Evolutionary conservation across 2,113 vertebrate genomes (phyloP).

Genomic region (Macquaria australasica): DNA sequence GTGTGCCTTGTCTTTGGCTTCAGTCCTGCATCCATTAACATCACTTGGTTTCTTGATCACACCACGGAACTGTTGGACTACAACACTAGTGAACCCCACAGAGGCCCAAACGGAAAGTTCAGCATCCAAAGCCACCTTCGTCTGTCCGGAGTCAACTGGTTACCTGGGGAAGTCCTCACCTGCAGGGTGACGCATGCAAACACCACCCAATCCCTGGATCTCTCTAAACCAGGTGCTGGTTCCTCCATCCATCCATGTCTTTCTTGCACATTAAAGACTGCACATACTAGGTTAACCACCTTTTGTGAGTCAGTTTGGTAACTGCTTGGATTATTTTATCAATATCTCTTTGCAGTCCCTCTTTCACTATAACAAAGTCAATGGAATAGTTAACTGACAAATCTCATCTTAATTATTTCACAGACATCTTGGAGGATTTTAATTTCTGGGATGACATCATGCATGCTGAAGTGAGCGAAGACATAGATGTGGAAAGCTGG

Average conservation of each 20-base stretch:
- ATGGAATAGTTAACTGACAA: not conserved
- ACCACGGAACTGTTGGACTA: constrained; percentile 4
- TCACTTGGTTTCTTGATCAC: constrained; percentile 70
- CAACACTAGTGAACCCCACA: constrained; percentile 54
- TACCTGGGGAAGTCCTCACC: constrained; percentile 68
- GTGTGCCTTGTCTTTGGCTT: constrained; percentile 72
- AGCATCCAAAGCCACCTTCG: constrained; percentile 73
- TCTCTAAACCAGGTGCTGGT: constrained; percentile 69
- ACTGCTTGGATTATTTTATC: not conserved
- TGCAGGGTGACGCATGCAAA: constrained; percentile 75
- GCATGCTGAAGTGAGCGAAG: constrained; percentile 40
- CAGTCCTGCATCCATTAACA: constrained; percentile 74
- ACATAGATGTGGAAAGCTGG: constrained; percentile 69
- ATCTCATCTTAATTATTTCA: not conserved
- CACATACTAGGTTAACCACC: not conserved
- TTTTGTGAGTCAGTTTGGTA: not conserved
- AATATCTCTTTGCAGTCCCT: not conserved
- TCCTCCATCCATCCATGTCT: not conserved
- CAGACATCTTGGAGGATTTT: constrained; percentile 56
- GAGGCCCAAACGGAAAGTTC: constrained; percentile 77
- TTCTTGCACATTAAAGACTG: not conserved
- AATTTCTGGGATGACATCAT: constrained; percentile 55
- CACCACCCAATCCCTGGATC: constrained; percentile 45
- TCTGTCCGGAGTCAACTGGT: constrained; percentile 44
- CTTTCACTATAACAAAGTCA: not conserved